phyloP scores from a whole-genome alignment of 1,140 invertebrate genomes.

The Papilio machaon region DNA sequence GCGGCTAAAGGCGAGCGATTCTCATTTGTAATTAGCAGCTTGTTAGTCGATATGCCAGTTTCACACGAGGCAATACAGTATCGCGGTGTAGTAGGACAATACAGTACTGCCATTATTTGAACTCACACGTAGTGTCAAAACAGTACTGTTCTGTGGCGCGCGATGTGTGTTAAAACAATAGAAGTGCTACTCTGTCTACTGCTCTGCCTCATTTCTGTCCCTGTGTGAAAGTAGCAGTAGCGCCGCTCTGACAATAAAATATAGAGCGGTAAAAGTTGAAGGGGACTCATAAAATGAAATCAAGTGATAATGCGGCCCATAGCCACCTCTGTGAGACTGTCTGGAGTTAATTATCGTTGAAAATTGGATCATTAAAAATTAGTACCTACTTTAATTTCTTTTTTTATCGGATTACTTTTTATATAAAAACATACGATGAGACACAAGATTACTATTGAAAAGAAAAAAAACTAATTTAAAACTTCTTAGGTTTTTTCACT shows the following conservation, averaged over 20 bases:
- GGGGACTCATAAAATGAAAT: conserved; percentile 23
- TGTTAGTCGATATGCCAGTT: conserved; percentile 52
- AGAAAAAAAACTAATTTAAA: background rate
- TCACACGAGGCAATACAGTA: background rate
- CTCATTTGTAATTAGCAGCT: conserved; percentile 73
- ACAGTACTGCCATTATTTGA: background rate
- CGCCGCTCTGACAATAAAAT: conserved; percentile 17
- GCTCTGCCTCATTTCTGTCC: background rate
- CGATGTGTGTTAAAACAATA: background rate
- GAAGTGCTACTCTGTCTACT: background rate
- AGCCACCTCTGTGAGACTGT: background rate
- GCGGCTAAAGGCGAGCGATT: conserved; percentile 66
- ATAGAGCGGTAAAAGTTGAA: conserved; percentile 27
- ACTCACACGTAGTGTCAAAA: background rate
- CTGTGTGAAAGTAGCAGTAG: background rate
- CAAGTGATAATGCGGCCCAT: background rate
- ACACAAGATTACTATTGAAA: background rate
- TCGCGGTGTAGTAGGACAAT: no score
- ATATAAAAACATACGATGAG: background rate
- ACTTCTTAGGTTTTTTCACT: no score
- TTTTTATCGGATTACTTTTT: background rate
- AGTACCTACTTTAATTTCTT: background rate
- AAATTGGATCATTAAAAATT: conserved; percentile 1
- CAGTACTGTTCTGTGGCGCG: background rate
- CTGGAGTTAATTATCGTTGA: background rate